These are phyloP conservation scores for Muscidifurax raptorellus DNA, from an alignment of 1,140 invertebrate genomes.

Conservation along the genomic window DNA sequence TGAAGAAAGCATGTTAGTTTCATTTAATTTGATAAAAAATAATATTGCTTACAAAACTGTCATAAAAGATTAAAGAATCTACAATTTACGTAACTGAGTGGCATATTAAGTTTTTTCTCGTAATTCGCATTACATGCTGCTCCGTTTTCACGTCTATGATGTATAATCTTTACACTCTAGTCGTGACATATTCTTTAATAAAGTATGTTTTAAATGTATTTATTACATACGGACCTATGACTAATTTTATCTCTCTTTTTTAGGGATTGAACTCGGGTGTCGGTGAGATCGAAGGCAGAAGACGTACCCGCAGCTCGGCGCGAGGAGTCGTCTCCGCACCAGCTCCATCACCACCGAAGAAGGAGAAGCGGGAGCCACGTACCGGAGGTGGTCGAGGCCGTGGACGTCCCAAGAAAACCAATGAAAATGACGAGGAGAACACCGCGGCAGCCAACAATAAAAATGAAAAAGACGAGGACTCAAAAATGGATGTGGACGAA, in stretches of 20 bases:
- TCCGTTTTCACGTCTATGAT: too few relatives aligned
- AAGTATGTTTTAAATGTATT: neutral
- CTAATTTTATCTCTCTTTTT: conserved; percentile 40
- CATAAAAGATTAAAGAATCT: too few relatives aligned
- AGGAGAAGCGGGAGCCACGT: conserved; percentile 72
- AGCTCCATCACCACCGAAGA: conserved; percentile 72
- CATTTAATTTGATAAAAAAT: too few relatives aligned
- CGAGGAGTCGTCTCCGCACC: conserved; percentile 68
- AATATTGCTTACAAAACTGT: too few relatives aligned
- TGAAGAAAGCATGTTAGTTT: too few relatives aligned
- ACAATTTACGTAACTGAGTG: neutral
- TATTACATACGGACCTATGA: neutral
- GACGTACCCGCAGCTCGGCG: conserved; percentile 74
- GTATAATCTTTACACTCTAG: too few relatives aligned
- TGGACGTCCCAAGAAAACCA: conserved; percentile 70
- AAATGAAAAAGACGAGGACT: conserved; percentile 66
- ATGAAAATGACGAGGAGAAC: conserved; percentile 68
- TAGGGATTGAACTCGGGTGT: conserved; percentile 69
- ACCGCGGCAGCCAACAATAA: conserved; percentile 69
- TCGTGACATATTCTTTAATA: neutral
- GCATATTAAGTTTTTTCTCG: neutral
- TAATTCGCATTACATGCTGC: neutral
- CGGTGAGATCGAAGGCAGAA: conserved; percentile 73
- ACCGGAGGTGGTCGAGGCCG: conserved; percentile 68
- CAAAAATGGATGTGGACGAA: conserved; percentile 72